Conservation (phyloP, 2,113 vertebrate species). For the Numida meleagris region DNA sequence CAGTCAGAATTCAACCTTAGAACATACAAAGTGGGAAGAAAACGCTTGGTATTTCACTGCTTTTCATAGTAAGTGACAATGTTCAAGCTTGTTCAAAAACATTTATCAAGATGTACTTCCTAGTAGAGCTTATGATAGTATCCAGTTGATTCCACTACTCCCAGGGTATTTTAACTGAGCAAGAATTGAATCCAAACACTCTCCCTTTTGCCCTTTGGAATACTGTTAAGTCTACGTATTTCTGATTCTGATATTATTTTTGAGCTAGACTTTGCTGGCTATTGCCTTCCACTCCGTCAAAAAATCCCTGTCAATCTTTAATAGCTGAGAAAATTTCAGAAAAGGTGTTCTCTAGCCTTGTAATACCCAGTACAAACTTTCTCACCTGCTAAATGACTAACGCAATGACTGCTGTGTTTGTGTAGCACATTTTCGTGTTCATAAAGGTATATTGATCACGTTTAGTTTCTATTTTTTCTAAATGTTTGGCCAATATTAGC, state of each 20-base stretch:
- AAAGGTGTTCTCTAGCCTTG: neutral
- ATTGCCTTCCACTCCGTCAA: neutral
- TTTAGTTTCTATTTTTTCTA: neutral
- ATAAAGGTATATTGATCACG: neutral
- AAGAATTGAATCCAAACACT: neutral
- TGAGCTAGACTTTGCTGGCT: neutral
- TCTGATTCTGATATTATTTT: conserved; percentile 6
- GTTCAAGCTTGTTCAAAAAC: neutral
- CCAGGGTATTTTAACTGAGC: neutral
- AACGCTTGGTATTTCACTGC: neutral
- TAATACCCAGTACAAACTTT: neutral
- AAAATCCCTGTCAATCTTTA: conserved; percentile 16
- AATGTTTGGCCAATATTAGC: neutral
- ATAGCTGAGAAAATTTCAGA: neutral
- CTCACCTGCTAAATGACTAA: neutral
- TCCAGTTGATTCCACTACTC: neutral
- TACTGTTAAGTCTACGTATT: neutral
- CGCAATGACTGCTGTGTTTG: neutral
- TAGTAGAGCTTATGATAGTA: neutral
- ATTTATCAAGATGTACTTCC: neutral
- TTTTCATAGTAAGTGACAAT: neutral
- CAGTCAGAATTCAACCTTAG: neutral
- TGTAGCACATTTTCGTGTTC: neutral
- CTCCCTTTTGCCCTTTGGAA: neutral
- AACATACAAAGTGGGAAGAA: neutral